Conservation (phyloP, 1,140 invertebrate species). For the Drosophila burlai region DNA sequence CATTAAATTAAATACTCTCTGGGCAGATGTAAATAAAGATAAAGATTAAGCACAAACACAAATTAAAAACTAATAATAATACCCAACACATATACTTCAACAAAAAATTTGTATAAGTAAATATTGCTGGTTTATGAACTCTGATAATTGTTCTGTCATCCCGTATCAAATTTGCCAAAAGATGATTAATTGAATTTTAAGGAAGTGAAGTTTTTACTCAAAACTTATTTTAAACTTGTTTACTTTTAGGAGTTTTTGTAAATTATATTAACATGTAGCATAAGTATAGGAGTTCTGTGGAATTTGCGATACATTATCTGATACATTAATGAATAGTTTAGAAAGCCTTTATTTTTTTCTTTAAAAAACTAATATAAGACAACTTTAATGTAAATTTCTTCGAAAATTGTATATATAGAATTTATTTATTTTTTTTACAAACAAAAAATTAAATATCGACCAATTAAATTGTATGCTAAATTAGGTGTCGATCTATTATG, state of each 20-base stretch:
- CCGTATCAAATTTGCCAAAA: not conserved
- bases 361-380: no score
- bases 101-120: not conserved
- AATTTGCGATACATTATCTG: not conserved
- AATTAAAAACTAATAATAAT: not conserved
- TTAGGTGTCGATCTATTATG: no score
- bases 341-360: no score
- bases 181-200: constrained; percentile 7
- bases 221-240: not conserved
- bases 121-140: not conserved
- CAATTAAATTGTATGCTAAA: no score
- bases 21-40: no score
- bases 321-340: not conserved
- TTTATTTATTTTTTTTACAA: no score
- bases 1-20: no score
- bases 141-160: constrained; percentile 2
- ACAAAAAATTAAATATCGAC: no score
- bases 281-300: not conserved
- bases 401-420: no score
- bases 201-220: not conserved
- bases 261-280: not conserved
- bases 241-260: not conserved
- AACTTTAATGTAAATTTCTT: no score
- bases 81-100: not conserved
- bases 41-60: no score